Conservation (phyloP, 2,888 invertebrate genomes). For the Dexiosoma caninum region DNA sequence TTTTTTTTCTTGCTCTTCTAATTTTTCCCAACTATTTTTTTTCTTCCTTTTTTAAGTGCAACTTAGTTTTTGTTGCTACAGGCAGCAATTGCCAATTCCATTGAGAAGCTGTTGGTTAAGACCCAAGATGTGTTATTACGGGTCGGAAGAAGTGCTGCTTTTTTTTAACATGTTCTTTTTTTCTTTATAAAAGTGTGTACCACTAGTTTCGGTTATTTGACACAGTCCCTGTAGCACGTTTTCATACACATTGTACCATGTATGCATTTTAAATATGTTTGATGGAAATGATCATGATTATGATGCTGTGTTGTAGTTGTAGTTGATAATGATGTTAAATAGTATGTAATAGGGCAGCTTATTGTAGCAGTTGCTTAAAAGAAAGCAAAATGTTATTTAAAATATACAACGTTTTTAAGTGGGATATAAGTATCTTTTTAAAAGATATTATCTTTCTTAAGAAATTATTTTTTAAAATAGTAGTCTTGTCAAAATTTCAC, state of each 20-base stretch:
- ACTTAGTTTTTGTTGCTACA: constrained; percentile 37
- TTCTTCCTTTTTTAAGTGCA: constrained; percentile 51
- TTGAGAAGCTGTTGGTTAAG: constrained; percentile 30
- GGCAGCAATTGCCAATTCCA: constrained; percentile 46
- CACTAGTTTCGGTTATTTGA: constrained; percentile 62
- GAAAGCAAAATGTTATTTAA: background rate
- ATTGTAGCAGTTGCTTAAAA: background rate
- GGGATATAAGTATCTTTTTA: no score
- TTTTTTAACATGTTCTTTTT: background rate
- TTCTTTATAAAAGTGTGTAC: constrained; percentile 34
- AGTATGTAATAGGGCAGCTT: background rate
- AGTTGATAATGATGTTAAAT: constrained; percentile 14
- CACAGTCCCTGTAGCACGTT: constrained; percentile 63
- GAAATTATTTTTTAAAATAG: no score
- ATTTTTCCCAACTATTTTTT: constrained; percentile 4
- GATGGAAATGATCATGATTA: constrained; percentile 23
- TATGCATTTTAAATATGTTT: constrained; percentile 49
- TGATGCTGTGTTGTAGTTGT: constrained; percentile 13
- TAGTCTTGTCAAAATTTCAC: no score
- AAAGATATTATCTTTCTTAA: no score
- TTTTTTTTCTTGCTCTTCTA: background rate
- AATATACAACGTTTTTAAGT: no score
- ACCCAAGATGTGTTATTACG: constrained; percentile 20
- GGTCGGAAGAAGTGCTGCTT: constrained; percentile 23
- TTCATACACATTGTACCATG: constrained; percentile 43